Evolutionary conservation across 2,113 vertebrate genomes (phyloP).

Genomic region (Parus major): DNA sequence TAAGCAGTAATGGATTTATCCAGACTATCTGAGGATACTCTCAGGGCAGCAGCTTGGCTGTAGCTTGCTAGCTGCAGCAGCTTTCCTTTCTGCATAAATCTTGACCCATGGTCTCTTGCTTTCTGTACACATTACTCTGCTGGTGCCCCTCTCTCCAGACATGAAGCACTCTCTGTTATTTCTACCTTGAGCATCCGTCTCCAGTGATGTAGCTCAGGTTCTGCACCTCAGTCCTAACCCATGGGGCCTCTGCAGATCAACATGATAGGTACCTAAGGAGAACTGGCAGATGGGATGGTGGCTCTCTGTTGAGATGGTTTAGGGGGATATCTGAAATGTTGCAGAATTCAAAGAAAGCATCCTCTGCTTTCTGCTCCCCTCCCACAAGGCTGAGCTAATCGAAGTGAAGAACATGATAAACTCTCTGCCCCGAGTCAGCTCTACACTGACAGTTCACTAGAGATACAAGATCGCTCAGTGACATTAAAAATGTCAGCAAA

Average conservation of each 20-base stretch:
- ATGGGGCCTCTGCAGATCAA: neutral
- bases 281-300: neutral
- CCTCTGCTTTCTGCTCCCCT: constrained; percentile 25
- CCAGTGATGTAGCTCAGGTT: neutral
- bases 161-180: neutral
- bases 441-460: constrained; percentile 69
- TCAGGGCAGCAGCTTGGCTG: neutral
- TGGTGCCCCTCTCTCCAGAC: neutral
- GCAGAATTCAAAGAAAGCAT: constrained; percentile 25
- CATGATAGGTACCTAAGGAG: neutral
- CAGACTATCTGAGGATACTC: neutral
- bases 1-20: neutral
- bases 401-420: constrained; percentile 63
- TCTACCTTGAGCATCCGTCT: neutral
- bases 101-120: neutral
- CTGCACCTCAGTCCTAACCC: constrained; percentile 2
- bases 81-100: neutral
- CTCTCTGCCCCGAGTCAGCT: constrained; percentile 66
- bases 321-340: constrained; percentile 50
- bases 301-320: constrained; percentile 27
- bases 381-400: constrained; percentile 47
- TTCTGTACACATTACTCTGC: neutral
- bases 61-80: neutral
- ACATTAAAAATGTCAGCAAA: constrained; percentile 77
- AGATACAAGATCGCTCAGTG: constrained; percentile 70